Evolutionary conservation across 2,113 vertebrate species (phyloP).

Genomic region (Vidua macroura): DNA sequence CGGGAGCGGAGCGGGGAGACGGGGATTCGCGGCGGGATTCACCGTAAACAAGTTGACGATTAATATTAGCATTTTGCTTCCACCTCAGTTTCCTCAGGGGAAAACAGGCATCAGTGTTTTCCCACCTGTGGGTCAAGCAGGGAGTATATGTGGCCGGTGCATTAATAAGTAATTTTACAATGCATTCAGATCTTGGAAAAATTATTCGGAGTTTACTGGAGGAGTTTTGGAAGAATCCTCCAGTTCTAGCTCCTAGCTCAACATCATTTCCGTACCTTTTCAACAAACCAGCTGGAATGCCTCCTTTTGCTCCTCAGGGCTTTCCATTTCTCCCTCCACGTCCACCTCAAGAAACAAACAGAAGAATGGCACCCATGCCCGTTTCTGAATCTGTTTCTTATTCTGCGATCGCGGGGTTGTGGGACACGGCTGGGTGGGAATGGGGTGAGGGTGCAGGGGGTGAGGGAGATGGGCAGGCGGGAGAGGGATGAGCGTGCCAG

Average conservation of each 20-base stretch:
- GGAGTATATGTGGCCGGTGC: constrained; percentile 89
- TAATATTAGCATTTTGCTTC: constrained; percentile 75
- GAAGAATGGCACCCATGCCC: no score
- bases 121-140: constrained; percentile 94
- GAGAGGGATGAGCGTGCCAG: accelerated
- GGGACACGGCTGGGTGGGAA: no score
- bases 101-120: constrained; percentile 93
- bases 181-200: constrained; percentile 99
- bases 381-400: no score
- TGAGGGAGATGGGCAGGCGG: background rate
- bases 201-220: constrained; percentile 93
- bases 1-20: background rate
- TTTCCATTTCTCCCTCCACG: no score
- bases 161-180: constrained; percentile 92
- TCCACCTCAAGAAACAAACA: no score
- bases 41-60: no score
- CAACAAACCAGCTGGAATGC: no score
- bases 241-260: constrained; percentile 84
- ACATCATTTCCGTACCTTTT: constrained; percentile 81
- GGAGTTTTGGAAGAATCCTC: constrained; percentile 98
- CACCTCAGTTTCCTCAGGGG: constrained; percentile 96
- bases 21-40: background rate
- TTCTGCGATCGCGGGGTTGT: no score
- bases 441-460: background rate
- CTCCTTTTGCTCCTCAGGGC: no score